Evolutionary conservation across 1,140 invertebrate species (phyloP).

Genomic region (Drosophila sulfurigaster): DNA sequence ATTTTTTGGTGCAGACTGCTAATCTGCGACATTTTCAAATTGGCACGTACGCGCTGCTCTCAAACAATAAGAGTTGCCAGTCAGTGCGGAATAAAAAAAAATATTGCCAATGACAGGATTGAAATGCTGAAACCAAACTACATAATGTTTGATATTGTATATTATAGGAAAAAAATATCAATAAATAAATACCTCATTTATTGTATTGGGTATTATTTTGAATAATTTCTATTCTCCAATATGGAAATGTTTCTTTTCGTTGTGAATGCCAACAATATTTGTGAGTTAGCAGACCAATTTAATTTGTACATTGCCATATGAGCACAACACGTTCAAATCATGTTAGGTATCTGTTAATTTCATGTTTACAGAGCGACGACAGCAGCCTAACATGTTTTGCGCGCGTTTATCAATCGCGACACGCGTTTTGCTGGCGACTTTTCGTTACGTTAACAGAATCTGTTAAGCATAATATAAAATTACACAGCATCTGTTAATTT

Average conservation of each 20-base stretch:
- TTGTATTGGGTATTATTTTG: background rate
- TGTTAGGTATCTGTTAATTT: background rate
- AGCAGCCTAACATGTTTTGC: background rate
- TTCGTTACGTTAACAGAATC: slow-evolving; percentile 25
- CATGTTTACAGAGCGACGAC: slow-evolving; percentile 8
- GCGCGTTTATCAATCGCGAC: slow-evolving; percentile 5
- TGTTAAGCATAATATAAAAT: slow-evolving; percentile 17
- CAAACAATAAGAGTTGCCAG: slow-evolving; percentile 27
- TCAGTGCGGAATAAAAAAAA: background rate
- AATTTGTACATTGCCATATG: background rate
- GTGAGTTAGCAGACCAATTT: background rate
- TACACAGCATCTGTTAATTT: slow-evolving; percentile 25
- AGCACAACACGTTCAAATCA: background rate
- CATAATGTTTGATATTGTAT: background rate
- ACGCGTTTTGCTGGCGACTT: slow-evolving; percentile 28
- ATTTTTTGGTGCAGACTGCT: slow-evolving; percentile 27
- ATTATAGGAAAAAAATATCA: background rate
- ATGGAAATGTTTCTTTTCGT: slow-evolving; percentile 2
- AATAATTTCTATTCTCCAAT: background rate
- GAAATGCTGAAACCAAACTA: background rate
- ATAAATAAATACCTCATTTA: background rate
- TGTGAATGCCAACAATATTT: background rate
- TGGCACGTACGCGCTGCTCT: slow-evolving; percentile 49
- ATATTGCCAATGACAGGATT: background rate
- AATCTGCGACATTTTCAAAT: slow-evolving; percentile 62